A percentile compares a stretch with the other conserved stretches of the same genome.
These are phyloP conservation scores for Coregonus sp. DNA, from an alignment of 2,797 vertebrate species.

Conservation along the genomic window DNA sequence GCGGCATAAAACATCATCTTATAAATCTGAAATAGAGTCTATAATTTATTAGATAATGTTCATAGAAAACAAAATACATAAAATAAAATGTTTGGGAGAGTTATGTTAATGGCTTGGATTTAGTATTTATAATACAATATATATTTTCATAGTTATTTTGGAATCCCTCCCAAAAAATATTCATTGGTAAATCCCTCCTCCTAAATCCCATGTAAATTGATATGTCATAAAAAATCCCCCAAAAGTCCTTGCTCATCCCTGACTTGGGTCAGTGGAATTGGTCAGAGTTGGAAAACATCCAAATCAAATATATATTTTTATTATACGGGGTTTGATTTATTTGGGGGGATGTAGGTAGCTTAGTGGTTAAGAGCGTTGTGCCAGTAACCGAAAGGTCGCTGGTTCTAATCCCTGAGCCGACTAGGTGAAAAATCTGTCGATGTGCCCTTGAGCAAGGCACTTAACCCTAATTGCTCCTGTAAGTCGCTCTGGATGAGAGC, in stretches of 20 bases:
- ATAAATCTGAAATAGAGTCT: slow-evolving; percentile 2
- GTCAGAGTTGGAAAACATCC: slow-evolving; percentile 42
- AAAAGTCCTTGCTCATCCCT: slow-evolving; percentile 38
- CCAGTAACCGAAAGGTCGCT: too few species aligned
- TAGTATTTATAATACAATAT: slow-evolving; percentile 14
- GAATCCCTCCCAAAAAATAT: slow-evolving; percentile 28
- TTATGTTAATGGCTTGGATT: slow-evolving; percentile 17
- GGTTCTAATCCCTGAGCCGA: too few species aligned
- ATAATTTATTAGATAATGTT: slow-evolving; percentile 20
- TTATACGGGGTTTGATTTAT: slow-evolving; percentile 23
- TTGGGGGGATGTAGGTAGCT: slow-evolving; percentile 7
- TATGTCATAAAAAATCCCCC: slow-evolving; percentile 42
- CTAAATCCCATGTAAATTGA: slow-evolving; percentile 45
- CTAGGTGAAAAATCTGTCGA: too few species aligned
- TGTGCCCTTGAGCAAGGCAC: too few species aligned
- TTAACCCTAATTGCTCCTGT: too few species aligned
- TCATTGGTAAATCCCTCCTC: slow-evolving; percentile 22
- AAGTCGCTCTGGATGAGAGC: too few species aligned
- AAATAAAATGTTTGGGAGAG: not conserved
- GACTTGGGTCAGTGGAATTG: slow-evolving; percentile 40
- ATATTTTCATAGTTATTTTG: slow-evolving; percentile 17
- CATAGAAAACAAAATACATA: slow-evolving; percentile 8
- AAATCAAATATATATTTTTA: slow-evolving; percentile 40
- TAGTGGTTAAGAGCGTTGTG: too few species aligned
- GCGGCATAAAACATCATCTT: not conserved